These are phyloP conservation scores for Drosophila neotestacea DNA, from an alignment of 2,888 invertebrate genomes.

Conservation along the genomic window DNA sequence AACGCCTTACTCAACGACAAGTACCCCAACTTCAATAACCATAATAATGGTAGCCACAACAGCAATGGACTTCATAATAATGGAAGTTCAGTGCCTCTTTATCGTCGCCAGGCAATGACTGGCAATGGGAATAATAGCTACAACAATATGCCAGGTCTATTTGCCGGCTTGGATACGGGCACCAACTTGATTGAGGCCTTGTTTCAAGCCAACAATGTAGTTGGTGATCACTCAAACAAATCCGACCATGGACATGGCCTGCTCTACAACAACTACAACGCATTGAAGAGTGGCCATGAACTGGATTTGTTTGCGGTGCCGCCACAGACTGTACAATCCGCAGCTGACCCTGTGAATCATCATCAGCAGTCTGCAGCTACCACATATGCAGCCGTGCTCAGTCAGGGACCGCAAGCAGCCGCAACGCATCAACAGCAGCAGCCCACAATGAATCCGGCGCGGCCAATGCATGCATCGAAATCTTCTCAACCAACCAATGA, in stretches of 20 bases:
- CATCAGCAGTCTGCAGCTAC: slow-evolving; percentile 77
- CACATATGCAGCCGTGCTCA: slow-evolving; percentile 85
- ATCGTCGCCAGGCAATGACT: slow-evolving; percentile 85
- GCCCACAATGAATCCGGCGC: slow-evolving; percentile 31
- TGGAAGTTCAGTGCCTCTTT: slow-evolving; percentile 85
- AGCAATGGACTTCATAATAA: slow-evolving; percentile 67
- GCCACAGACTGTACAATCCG: slow-evolving; percentile 54
- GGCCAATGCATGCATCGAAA: slow-evolving; percentile 43
- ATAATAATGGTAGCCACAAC: slow-evolving; percentile 54
- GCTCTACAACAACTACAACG: slow-evolving; percentile 81
- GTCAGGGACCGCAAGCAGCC: slow-evolving; percentile 81
- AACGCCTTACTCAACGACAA: slow-evolving; percentile 65
- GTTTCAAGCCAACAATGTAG: slow-evolving; percentile 76
- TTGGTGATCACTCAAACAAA: slow-evolving; percentile 64
- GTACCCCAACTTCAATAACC: slow-evolving; percentile 60
- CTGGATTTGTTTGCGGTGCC: slow-evolving; percentile 74
- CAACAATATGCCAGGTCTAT: slow-evolving; percentile 66
- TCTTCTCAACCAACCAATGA: slow-evolving; percentile 57
- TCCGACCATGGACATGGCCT: slow-evolving; percentile 69
- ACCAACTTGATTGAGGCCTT: slow-evolving; percentile 83
- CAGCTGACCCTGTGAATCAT: slow-evolving; percentile 41
- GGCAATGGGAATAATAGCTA: slow-evolving; percentile 77
- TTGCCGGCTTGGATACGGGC: slow-evolving; percentile 72
- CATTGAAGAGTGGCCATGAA: slow-evolving; percentile 75
- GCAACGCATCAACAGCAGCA: slow-evolving; percentile 30